Percentiles rank a stretch among this genome's conserved stretches.
These are phyloP conservation scores for Cyanistes caeruleus DNA, from an alignment of 2,113 vertebrate genomes.

Conservation along the genomic window DNA sequence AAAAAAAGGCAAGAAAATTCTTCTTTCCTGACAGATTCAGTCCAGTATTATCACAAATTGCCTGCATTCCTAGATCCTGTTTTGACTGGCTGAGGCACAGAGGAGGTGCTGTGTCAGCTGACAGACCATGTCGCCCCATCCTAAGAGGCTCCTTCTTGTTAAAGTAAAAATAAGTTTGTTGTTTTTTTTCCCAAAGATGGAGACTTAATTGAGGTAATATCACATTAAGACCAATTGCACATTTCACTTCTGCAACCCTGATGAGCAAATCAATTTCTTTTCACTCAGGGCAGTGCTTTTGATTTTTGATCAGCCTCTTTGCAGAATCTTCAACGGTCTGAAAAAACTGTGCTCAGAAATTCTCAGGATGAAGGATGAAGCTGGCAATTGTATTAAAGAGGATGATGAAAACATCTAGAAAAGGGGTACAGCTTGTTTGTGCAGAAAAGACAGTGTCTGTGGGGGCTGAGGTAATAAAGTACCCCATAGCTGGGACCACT, in stretches of 20 bases:
- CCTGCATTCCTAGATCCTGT: not conserved
- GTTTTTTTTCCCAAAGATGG: not conserved
- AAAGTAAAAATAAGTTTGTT: not conserved
- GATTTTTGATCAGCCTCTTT: not conserved
- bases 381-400: not conserved
- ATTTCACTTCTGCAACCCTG: not conserved
- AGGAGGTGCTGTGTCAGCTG: not conserved
- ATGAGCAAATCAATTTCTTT: not conserved
- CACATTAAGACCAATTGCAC: not conserved
- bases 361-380: not conserved
- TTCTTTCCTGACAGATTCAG: not conserved
- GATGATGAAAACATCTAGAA: not conserved
- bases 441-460: not conserved
- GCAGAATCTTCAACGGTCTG: not conserved
- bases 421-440: accelerated
- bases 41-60: not conserved
- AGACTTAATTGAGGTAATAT: not conserved
- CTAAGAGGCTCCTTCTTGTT: not conserved
- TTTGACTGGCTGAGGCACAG: not conserved
- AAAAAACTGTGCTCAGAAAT: not conserved
- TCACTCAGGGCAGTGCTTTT: not conserved
- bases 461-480: not conserved
- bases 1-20: not conserved
- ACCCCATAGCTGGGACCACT: accelerated
- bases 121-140: not conserved